Conservation (phyloP, 2,888 invertebrate species). For the Cataglyphis cursor region DNA sequence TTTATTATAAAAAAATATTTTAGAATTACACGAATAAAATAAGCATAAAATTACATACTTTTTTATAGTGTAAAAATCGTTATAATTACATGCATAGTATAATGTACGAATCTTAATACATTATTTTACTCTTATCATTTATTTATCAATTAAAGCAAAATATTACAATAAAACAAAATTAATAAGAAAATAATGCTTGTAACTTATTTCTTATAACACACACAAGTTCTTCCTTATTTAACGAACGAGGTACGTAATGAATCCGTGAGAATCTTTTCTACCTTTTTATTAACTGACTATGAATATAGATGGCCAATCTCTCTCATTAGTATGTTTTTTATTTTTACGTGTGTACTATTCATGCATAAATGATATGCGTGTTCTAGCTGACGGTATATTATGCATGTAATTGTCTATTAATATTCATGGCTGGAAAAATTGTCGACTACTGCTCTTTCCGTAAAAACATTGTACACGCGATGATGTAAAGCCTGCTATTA, state of each 20-base stretch:
- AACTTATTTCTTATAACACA: neutral
- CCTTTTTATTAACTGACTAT: conserved; percentile 23
- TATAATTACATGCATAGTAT: neutral
- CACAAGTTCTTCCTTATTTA: neutral
- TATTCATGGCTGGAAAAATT: conserved; percentile 39
- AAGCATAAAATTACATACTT: neutral
- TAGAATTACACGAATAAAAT: neutral
- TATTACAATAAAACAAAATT: neutral
- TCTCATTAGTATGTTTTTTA: neutral
- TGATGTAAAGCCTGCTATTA: conserved; percentile 7
- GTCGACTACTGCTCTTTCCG: conserved; percentile 12
- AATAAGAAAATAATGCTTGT: neutral
- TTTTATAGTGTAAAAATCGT: neutral
- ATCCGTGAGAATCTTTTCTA: neutral
- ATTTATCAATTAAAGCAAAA: neutral
- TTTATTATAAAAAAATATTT: neutral
- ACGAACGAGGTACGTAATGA: neutral
- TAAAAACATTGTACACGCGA: conserved; percentile 29
- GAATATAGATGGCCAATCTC: neutral
- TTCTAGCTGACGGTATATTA: neutral
- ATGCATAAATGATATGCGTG: conserved; percentile 6
- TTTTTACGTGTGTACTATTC: neutral
- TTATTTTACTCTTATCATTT: neutral
- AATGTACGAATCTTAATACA: neutral
- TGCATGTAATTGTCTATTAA: conserved; percentile 37